Evolutionary conservation across 1,140 invertebrate species (phyloP).

Genomic region (Drosophila carrolli): DNA sequence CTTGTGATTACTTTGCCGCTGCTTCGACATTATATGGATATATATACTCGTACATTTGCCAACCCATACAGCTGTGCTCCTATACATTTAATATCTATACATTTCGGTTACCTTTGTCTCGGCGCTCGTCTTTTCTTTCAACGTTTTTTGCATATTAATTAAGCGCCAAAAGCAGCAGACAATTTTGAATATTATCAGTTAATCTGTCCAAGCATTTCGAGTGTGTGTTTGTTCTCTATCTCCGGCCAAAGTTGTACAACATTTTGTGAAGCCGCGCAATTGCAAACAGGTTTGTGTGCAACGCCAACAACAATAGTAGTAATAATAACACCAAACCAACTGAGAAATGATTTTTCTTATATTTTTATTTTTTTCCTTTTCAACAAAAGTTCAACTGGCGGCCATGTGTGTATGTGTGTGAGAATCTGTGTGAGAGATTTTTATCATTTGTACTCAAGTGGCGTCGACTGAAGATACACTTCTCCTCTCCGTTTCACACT

Average conservation of each 20-base stretch:
- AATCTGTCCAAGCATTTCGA: slow-evolving; percentile 58
- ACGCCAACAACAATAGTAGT: slow-evolving; percentile 25
- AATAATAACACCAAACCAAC: slow-evolving; percentile 43
- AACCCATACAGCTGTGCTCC: slow-evolving; percentile 15
- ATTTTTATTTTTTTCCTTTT: slow-evolving; percentile 2
- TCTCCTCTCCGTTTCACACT: slow-evolving; percentile 66
- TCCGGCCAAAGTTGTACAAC: slow-evolving; percentile 35
- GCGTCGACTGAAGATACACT: slow-evolving; percentile 55
- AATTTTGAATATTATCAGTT: slow-evolving; percentile 80
- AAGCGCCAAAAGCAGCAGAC: slow-evolving; percentile 77
- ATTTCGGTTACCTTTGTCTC: slow-evolving; percentile 43
- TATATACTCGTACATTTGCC: slow-evolving; percentile 25
- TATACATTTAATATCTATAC: slow-evolving; percentile 50
- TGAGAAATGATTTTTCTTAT: slow-evolving; percentile 22
- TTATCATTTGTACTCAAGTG: slow-evolving; percentile 81
- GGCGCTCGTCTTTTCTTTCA: slow-evolving; percentile 57
- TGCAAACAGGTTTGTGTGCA: slow-evolving; percentile 75
- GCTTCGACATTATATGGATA: slow-evolving; percentile 53
- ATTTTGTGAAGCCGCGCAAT: slow-evolving; percentile 47
- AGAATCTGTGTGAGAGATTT: slow-evolving; percentile 64
- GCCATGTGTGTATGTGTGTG: slow-evolving; percentile 24
- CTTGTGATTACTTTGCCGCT: slow-evolving; percentile 77
- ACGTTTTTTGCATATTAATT: slow-evolving; percentile 83
- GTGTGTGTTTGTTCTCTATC: slow-evolving; percentile 24
- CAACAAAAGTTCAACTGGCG: slow-evolving; percentile 57